phyloP scores from a whole-genome alignment of 2,888 invertebrate genomes.

The Monopis laevigella region DNA sequence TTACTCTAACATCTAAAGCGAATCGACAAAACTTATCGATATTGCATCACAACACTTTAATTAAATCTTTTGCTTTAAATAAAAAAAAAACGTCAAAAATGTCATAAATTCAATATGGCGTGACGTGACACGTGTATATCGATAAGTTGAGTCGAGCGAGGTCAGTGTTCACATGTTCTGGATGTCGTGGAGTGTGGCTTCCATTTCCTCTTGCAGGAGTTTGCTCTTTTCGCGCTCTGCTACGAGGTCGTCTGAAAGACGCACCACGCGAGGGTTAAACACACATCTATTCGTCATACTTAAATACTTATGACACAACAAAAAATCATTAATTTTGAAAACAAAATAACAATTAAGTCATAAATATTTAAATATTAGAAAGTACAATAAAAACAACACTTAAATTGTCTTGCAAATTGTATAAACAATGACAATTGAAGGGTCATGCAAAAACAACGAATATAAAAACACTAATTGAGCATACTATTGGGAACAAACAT shows the following conservation, averaged over 20 bases:
- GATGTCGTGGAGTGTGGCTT: constrained; percentile 98
- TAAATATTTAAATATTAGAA: too few relatives aligned
- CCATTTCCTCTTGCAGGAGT: constrained; percentile 97
- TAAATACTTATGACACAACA: too few relatives aligned
- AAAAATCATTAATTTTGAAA: too few relatives aligned
- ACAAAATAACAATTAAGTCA: too few relatives aligned
- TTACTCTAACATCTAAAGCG: constrained; percentile 50
- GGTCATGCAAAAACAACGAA: constrained; percentile 22
- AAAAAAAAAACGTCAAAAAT: background rate
- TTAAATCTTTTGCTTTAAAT: background rate
- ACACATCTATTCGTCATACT: too few relatives aligned
- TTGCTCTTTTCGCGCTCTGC: constrained; percentile 95
- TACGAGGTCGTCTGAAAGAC: constrained; percentile 91
- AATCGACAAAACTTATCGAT: constrained; percentile 20
- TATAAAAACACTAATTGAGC: constrained; percentile 7
- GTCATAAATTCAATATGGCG: constrained; percentile 1
- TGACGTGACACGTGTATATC: background rate
- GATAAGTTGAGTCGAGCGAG: background rate
- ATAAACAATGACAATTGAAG: constrained; percentile 6
- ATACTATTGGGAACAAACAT: constrained; percentile 2
- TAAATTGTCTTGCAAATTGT: background rate
- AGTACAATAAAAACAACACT: too few relatives aligned
- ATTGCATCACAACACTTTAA: background rate
- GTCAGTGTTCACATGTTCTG: constrained; percentile 91
- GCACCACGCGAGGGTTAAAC: constrained; percentile 54